These are phyloP conservation scores for Leptestheria dahalacensis DNA, from an alignment of 1,140 invertebrate species.

Conservation along the genomic window DNA sequence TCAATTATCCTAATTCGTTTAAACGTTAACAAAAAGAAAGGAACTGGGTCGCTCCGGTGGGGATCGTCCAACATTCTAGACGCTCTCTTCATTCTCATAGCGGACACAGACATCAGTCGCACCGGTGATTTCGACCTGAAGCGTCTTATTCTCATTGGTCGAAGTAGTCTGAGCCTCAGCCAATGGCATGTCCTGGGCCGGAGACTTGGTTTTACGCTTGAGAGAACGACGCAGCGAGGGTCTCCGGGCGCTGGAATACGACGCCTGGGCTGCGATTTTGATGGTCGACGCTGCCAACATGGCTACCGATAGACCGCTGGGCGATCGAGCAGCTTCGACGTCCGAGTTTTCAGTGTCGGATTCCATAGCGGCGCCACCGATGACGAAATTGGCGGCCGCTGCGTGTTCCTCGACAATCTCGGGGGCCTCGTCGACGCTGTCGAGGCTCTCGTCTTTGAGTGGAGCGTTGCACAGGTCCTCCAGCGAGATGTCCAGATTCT, in stretches of 20 bases:
- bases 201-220: neutral
- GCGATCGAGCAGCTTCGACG: neutral
- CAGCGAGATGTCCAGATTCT: conserved; percentile 25
- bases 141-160: no score
- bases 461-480: conserved; percentile 18
- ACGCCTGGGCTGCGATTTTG: neutral
- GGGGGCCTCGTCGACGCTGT: conserved; percentile 4
- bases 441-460: neutral
- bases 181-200: neutral
- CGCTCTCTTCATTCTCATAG: neutral
- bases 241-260: neutral
- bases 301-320: no score
- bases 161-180: neutral
- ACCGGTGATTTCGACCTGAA: no score
- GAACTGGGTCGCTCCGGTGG: no score
- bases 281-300: neutral
- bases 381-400: neutral
- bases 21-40: no score
- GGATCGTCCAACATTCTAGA: no score
- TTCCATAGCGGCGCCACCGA: neutral
- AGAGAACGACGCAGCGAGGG: neutral
- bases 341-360: neutral
- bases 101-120: neutral
- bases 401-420: neutral
- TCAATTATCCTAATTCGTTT: no score